These are phyloP conservation scores for Polypedilum pembai DNA, from an alignment of 1,140 invertebrate species.

Conservation along the genomic window DNA sequence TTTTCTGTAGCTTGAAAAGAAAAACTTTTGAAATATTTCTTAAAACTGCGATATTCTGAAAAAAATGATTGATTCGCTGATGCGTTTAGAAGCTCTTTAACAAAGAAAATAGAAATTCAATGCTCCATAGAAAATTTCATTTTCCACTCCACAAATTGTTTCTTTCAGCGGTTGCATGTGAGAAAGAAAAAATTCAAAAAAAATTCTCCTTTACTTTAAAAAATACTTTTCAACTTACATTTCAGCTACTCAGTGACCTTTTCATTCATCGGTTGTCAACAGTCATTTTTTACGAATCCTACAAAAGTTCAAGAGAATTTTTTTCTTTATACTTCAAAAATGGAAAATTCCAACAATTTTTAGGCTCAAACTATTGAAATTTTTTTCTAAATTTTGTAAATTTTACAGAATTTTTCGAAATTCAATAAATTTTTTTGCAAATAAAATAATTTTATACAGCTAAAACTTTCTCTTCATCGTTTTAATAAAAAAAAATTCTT, in stretches of 20 bases:
- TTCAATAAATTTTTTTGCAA: no score
- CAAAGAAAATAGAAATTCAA: neutral
- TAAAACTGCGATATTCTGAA: neutral
- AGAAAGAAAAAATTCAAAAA: neutral
- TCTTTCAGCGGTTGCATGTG: neutral
- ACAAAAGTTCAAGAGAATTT: neutral
- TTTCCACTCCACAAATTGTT: neutral
- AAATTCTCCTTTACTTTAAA: no score
- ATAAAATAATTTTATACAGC: no score
- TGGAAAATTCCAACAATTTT: neutral
- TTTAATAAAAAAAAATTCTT: no score
- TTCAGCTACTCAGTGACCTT: neutral
- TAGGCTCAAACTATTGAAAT: no score
- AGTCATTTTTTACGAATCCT: neutral
- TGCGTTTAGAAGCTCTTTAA: neutral
- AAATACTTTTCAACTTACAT: neutral
- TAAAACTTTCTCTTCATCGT: no score
- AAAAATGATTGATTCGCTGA: conserved; percentile 2
- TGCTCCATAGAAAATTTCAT: conserved; percentile 10
- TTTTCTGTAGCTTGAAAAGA: no score
- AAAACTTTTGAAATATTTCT: no score
- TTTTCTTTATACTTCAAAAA: neutral
- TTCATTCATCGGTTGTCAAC: neutral
- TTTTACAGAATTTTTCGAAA: no score
- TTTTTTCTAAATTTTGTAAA: no score